Base-by-base conservation (phyloP, 2,113 vertebrate species). In the Orcinus orca region DNA sequence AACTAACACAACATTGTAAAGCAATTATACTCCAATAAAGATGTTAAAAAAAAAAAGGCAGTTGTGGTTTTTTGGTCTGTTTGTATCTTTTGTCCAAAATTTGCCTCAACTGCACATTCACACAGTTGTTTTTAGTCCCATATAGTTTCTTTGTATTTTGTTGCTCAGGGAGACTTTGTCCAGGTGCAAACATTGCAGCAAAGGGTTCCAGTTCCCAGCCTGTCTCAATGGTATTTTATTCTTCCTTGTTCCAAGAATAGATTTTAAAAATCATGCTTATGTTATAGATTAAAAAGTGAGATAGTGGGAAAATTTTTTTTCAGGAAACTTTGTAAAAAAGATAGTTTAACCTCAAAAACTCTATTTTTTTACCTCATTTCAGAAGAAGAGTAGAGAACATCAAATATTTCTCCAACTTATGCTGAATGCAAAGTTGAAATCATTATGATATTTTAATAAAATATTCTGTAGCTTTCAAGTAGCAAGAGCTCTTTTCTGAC, bases 401-500 rank as follows among this genome's bases (percentile, higher is more conserved):
- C 8, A 97, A 96, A 96, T 4, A 88, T 96, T 98, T 98, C 11
- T 98, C 86, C 93, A 94, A 92, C 67, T 50, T 88, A 1, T 70
- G 20, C 36, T 88, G 38, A 92, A 53, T 21, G 76, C 0, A 36
- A 7, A 83, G 26, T 29, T 91, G 62, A 97, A 96, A 36, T 65
- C n/a, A 62, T 41, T 53, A 41, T 94, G 33, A 55, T 94, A 65
- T 83, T 29, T 71, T 97, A 97, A 97, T 70, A 97, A 58, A 98
- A 96, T 97, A 97, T 94, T 97, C 80, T 83, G 13, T 93, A 92
- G 62, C 65, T 98, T 97, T 97, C 96, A 93, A 94, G 85, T 44
- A 91, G 80, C 96, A 98, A 96, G 44, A 97, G 25, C 14, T 97
- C 58, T 94, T 92, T 89, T 90, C 91, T 98, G 97, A 97, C 88